Percentiles rank a stretch among this genome's conserved stretches.
Evolutionary conservation across 1,140 invertebrate species (phyloP).

Genomic region (Mya arenaria): DNA sequence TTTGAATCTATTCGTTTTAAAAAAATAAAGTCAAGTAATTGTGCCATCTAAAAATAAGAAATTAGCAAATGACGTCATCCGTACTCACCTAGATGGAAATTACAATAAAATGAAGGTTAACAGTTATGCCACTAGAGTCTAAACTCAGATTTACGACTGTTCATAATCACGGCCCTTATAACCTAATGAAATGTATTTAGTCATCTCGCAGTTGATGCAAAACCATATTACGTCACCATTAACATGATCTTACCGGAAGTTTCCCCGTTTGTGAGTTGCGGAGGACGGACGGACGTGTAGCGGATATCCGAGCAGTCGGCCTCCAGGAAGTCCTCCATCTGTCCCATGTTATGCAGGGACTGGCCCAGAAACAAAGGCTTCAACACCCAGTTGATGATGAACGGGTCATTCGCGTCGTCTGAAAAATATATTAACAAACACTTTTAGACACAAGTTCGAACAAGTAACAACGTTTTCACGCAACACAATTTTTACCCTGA

Average conservation of each 20-base stretch:
- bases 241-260: slow-evolving; percentile 57
- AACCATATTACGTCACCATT: too few relatives aligned
- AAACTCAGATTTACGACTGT: too few relatives aligned
- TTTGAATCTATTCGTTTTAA: too few relatives aligned
- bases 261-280: slow-evolving; percentile 66
- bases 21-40: too few relatives aligned
- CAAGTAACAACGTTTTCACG: slow-evolving; percentile 17
- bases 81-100: too few relatives aligned
- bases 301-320: slow-evolving; percentile 71
- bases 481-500: background rate
- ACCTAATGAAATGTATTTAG: too few relatives aligned
- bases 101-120: too few relatives aligned
- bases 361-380: slow-evolving; percentile 71
- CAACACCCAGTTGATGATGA: slow-evolving; percentile 71
- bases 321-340: slow-evolving; percentile 76
- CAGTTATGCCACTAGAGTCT: too few relatives aligned
- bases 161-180: too few relatives aligned
- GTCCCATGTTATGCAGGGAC: slow-evolving; percentile 72
- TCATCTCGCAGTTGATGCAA: too few relatives aligned
- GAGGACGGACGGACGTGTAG: slow-evolving; percentile 78
- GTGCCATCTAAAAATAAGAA: too few relatives aligned
- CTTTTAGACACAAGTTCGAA: background rate
- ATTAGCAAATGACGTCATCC: too few relatives aligned
- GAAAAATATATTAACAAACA: slow-evolving; percentile 34
- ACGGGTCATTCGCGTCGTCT: slow-evolving; percentile 65